A percentile compares a stretch with the other conserved stretches of the same genome.
These are phyloP conservation scores for Drosophila sulfurigaster DNA, from an alignment of 1,140 invertebrate genomes.

Conservation along the genomic window DNA sequence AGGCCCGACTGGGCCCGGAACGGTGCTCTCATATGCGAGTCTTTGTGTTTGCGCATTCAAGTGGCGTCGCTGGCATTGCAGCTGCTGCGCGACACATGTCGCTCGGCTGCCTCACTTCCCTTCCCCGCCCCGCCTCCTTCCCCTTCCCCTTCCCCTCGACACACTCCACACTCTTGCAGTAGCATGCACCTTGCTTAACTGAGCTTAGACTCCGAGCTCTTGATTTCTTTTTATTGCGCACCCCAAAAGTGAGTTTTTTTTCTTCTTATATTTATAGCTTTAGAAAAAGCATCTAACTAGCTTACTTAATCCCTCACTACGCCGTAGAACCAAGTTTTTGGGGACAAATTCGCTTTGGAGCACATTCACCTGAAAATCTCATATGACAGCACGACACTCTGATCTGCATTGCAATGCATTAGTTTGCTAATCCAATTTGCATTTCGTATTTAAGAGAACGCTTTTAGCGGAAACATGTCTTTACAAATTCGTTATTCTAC, in stretches of 20 bases:
- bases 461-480: no score
- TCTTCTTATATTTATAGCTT: slow-evolving; percentile 37
- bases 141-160: background rate
- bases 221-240: slow-evolving; percentile 25
- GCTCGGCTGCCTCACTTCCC: background rate
- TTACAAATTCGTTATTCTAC: no score
- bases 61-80: slow-evolving; percentile 53
- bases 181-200: slow-evolving; percentile 14
- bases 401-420: background rate
- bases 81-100: slow-evolving; percentile 9
- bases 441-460: background rate
- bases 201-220: slow-evolving; percentile 15
- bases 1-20: slow-evolving; percentile 16
- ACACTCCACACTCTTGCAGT: no score
- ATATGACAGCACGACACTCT: background rate
- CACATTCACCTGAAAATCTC: background rate
- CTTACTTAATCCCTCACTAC: slow-evolving; percentile 5
- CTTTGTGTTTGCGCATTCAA: slow-evolving; percentile 81
- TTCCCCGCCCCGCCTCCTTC: no score
- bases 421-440: background rate
- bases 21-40: slow-evolving; percentile 65
- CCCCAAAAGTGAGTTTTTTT: background rate
- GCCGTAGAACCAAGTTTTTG: slow-evolving; percentile 15
- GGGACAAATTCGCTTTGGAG: background rate
- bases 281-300: slow-evolving; percentile 22